Evolutionary conservation across 1,140 invertebrate genomes (phyloP).

Genomic region (Eumaeus atala): DNA sequence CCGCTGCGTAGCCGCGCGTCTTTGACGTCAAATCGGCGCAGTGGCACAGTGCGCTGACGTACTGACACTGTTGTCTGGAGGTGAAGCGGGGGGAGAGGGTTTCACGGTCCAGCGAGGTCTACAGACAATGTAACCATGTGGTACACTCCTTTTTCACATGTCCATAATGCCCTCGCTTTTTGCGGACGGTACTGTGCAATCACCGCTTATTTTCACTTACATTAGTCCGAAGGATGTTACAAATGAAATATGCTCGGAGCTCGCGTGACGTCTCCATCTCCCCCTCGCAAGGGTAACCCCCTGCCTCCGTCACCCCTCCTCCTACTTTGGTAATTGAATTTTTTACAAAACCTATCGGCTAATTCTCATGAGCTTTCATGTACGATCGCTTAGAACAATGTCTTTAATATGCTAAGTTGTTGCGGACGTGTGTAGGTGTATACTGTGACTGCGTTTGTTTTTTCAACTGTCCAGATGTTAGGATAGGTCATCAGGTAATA

Average conservation of each 20-base stretch:
- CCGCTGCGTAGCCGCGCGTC: too few species aligned
- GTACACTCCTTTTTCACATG: too few species aligned
- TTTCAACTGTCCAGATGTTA: too few species aligned
- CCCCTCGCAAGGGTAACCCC: slow-evolving; percentile 12
- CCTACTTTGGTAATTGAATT: slow-evolving; percentile 66
- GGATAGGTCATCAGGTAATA: too few species aligned
- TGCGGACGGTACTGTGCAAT: slow-evolving; percentile 47
- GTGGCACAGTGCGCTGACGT: too few species aligned
- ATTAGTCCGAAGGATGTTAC: slow-evolving; percentile 65
- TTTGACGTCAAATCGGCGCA: too few species aligned
- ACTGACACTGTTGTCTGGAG: too few species aligned
- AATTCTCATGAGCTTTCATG: slow-evolving; percentile 6
- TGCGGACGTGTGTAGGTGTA: too few species aligned
- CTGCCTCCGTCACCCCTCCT: background rate
- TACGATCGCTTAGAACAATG: slow-evolving; percentile 11
- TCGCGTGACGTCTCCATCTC: slow-evolving; percentile 65
- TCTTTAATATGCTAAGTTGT: slow-evolving; percentile 1
- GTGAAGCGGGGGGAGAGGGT: too few species aligned
- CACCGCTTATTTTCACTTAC: slow-evolving; percentile 65
- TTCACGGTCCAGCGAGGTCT: too few species aligned
- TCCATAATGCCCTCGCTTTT: slow-evolving; percentile 18
- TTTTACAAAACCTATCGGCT: slow-evolving; percentile 40
- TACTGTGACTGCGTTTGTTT: too few species aligned
- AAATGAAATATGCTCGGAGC: slow-evolving; percentile 63
- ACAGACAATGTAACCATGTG: too few species aligned